Evolutionary conservation across 2,113 vertebrate genomes (phyloP).

Genomic region (Ageneiosus marmoratus): DNA sequence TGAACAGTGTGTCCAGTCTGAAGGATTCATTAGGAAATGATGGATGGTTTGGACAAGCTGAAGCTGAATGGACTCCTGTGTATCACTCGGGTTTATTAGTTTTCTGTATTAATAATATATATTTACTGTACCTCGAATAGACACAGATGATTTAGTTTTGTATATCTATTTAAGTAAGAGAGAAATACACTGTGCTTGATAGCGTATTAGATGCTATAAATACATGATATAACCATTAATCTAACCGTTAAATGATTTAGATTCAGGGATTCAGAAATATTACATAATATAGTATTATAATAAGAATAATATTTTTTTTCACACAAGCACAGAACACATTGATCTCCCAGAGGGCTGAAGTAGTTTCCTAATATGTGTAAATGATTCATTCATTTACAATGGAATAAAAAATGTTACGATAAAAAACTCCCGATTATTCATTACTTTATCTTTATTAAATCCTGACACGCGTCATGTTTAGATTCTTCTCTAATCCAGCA

Average conservation of each 20-base stretch:
- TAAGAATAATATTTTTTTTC: not conserved
- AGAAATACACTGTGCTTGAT: not conserved
- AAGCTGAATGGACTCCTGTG: not conserved
- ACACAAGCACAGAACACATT: not conserved
- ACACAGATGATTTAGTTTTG: conserved; percentile 1
- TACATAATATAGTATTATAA: not conserved
- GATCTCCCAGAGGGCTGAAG: not conserved
- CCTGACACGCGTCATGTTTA: not conserved
- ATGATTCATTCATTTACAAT: not conserved
- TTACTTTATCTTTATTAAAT: not conserved
- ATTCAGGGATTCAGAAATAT: not conserved
- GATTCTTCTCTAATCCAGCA: not conserved
- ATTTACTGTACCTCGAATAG: not conserved
- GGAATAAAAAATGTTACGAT: not conserved
- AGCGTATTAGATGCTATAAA: not conserved
- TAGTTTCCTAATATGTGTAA: not conserved
- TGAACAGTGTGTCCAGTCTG: not conserved
- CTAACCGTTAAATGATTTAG: not conserved
- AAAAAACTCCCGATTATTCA: not conserved
- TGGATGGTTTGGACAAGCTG: not conserved
- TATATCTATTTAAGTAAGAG: not conserved
- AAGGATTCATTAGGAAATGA: not conserved
- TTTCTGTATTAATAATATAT: not conserved
- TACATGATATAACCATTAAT: not conserved
- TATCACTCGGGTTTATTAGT: not conserved